Conservation (phyloP, 2,888 invertebrate genomes). For the Hyppa rectilinea region DNA sequence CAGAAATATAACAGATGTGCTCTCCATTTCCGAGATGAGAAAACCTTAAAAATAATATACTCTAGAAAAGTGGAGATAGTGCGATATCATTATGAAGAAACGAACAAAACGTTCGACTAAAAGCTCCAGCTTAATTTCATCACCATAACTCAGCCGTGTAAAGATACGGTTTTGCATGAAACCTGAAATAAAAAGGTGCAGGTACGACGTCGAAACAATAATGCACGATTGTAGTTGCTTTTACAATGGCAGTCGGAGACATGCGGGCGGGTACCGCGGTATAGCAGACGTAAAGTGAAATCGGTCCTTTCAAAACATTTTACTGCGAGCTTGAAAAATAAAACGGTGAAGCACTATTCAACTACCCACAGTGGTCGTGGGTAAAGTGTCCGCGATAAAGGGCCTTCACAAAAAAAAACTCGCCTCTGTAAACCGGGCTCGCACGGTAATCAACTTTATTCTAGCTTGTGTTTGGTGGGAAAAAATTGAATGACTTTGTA, state of each 20-base stretch:
- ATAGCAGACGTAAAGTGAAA: conserved; percentile 85
- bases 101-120: conserved; percentile 80
- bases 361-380: conserved; percentile 77
- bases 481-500: conserved; percentile 64
- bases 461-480: conserved; percentile 56
- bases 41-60: conserved; percentile 73
- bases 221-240: conserved; percentile 88
- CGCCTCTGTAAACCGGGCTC: conserved; percentile 65
- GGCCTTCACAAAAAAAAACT: conserved; percentile 74
- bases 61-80: conserved; percentile 70
- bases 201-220: conserved; percentile 87
- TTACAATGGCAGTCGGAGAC: conserved; percentile 85
- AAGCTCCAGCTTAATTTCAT: conserved; percentile 87
- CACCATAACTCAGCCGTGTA: conserved; percentile 85
- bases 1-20: conserved; percentile 45
- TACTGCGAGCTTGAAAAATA: conserved; percentile 85
- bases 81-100: conserved; percentile 63
- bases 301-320: conserved; percentile 90
- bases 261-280: conserved; percentile 78
- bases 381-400: conserved; percentile 77
- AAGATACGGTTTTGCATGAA: conserved; percentile 85
- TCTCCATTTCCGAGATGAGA: conserved; percentile 70
- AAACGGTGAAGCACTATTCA: conserved; percentile 83
- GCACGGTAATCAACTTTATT: conserved; percentile 70
- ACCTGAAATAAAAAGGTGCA: conserved; percentile 85